Evolutionary conservation across 2,113 vertebrate species (phyloP).

Genomic region (Mustela nigripes): DNA sequence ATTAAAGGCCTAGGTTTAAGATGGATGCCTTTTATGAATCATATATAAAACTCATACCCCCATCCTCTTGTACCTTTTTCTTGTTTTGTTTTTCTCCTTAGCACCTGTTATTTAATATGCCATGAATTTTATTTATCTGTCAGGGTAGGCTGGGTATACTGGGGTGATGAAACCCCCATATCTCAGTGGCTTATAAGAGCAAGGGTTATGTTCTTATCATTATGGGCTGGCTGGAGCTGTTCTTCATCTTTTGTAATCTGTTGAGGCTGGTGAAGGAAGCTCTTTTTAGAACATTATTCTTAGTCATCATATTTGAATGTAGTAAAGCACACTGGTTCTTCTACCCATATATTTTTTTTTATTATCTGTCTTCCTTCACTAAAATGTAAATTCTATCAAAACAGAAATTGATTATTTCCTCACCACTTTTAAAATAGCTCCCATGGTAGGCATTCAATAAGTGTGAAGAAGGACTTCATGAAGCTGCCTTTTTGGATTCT

Average conservation of each 20-base stretch:
- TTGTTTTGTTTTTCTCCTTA: background rate
- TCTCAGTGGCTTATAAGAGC: background rate
- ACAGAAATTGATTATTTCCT: background rate
- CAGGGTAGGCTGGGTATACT: background rate
- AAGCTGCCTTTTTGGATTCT: constrained; percentile 44
- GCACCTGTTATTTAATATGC: background rate
- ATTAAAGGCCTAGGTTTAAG: constrained; percentile 46
- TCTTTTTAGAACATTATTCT: background rate
- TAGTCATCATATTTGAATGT: background rate
- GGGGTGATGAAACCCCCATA: background rate
- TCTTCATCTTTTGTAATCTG: background rate
- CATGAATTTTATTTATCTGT: constrained; percentile 19
- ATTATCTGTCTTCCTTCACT: background rate
- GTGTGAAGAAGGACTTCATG: constrained; percentile 36
- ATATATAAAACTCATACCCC: background rate
- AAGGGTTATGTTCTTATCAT: background rate
- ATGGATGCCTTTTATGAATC: background rate
- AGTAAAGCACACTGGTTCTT: background rate
- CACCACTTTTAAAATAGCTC: constrained; percentile 32
- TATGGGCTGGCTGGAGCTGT: background rate
- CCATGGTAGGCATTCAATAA: background rate
- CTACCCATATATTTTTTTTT: background rate
- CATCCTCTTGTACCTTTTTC: background rate
- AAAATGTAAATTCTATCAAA: background rate
- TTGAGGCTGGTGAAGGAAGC: background rate